phyloP scores from a whole-genome alignment of 2,113 vertebrate species.

The Lophotis ruficrista region DNA sequence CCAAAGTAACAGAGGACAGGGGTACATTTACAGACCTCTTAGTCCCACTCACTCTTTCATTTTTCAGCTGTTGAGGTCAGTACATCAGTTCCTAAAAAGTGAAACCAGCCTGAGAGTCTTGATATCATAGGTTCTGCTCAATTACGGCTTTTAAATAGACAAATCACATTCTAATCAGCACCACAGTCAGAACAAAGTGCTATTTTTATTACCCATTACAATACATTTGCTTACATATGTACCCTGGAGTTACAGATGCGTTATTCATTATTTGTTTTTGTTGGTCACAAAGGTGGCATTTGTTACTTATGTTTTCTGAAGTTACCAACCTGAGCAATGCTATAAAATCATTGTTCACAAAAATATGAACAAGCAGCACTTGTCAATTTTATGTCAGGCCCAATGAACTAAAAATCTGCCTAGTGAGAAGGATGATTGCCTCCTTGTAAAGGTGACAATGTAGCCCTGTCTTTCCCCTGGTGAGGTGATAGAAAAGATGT shows the following conservation, averaged over 20 bases:
- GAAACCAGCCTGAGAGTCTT: constrained; percentile 66
- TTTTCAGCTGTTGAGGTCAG: constrained; percentile 75
- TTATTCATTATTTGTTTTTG: constrained; percentile 62
- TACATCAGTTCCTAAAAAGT: constrained; percentile 66
- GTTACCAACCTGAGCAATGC: background rate
- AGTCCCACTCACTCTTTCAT: background rate
- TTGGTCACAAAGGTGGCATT: constrained; percentile 26
- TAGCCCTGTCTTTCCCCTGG: background rate
- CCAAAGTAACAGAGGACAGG: constrained; percentile 60
- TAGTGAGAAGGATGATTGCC: background rate
- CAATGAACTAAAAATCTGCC: constrained; percentile 18
- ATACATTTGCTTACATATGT: constrained; percentile 65
- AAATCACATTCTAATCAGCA: constrained; percentile 87
- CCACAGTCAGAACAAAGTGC: constrained; percentile 61
- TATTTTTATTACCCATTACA: constrained; percentile 73
- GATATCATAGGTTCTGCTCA: constrained; percentile 77
- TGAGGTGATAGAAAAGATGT: background rate
- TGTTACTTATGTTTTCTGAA: constrained; percentile 38
- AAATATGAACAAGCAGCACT: constrained; percentile 10
- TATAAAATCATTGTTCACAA: background rate
- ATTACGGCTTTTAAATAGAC: constrained; percentile 77
- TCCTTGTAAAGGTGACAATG: background rate
- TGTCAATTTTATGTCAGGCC: background rate
- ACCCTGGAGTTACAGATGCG: constrained; percentile 62
- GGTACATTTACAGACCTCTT: background rate